These are phyloP conservation scores for Agelastica alni DNA, from an alignment of 2,888 invertebrate genomes.

Conservation along the genomic window DNA sequence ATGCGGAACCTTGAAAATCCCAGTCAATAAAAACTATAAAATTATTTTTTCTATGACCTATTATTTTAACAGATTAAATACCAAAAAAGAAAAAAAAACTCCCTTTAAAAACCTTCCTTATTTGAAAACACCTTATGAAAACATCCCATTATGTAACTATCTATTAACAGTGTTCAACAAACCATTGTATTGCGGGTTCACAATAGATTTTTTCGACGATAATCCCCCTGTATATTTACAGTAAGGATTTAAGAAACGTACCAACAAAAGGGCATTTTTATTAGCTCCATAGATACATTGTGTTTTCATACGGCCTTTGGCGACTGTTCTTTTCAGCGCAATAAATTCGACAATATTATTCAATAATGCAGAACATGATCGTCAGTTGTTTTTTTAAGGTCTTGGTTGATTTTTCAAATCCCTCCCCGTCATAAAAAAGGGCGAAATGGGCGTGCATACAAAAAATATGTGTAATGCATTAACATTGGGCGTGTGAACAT, in stretches of 20 bases:
- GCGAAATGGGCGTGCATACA: slow-evolving; percentile 34
- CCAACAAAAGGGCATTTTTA: slow-evolving; percentile 31
- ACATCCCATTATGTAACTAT: slow-evolving; percentile 53
- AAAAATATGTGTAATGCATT: slow-evolving; percentile 22
- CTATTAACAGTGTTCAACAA: slow-evolving; percentile 51
- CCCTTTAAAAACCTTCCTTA: slow-evolving; percentile 33
- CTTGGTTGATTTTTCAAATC: slow-evolving; percentile 28
- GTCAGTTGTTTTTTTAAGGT: slow-evolving; percentile 39
- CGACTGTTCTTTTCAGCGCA: slow-evolving; percentile 36
- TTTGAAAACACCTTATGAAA: slow-evolving; percentile 52
- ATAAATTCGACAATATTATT: slow-evolving; percentile 35
- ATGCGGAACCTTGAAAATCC: no score
- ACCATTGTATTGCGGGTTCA: slow-evolving; percentile 43
- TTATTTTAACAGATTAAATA: slow-evolving; percentile 35
- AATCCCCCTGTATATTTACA: slow-evolving; percentile 39
- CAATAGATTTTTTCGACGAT: slow-evolving; percentile 38
- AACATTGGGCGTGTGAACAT: slow-evolving; percentile 27
- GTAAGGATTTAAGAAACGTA: slow-evolving; percentile 36
- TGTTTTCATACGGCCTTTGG: slow-evolving; percentile 22
- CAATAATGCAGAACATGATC: slow-evolving; percentile 36
- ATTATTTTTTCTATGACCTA: slow-evolving; percentile 4
- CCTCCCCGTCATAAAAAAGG: slow-evolving; percentile 21
- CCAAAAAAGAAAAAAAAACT: slow-evolving; percentile 27
- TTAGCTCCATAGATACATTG: slow-evolving; percentile 33
- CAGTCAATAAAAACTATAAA: no score